phyloP scores from a whole-genome alignment of 2,113 vertebrate species.

The Dolichallabes microphthalmus region DNA sequence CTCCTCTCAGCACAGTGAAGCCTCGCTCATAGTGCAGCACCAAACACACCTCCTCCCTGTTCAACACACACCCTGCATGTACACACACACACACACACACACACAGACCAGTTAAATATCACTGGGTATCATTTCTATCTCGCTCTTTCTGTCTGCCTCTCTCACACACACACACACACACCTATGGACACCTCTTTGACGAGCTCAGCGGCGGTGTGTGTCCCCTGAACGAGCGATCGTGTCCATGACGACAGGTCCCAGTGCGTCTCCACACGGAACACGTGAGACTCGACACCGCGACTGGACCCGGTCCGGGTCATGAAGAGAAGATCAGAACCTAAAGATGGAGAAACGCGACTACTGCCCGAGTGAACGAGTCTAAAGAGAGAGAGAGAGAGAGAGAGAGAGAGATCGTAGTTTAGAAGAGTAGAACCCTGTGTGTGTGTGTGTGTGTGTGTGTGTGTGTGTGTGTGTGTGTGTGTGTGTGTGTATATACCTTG shows the following conservation, averaged over 20 bases:
- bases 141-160: neutral
- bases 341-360: constrained; percentile 77
- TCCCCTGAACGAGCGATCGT: constrained; percentile 87
- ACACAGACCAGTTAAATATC: neutral
- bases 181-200: constrained; percentile 88
- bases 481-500: constrained; percentile 73
- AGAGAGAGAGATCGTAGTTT: neutral
- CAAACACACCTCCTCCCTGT: constrained; percentile 84
- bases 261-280: constrained; percentile 93
- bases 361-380: constrained; percentile 91
- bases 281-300: constrained; percentile 88
- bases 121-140: neutral
- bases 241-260: constrained; percentile 94
- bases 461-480: constrained; percentile 49
- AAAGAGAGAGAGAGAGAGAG: constrained; percentile 28
- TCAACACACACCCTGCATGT: constrained; percentile 81
- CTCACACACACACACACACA: constrained; percentile 53
- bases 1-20: constrained; percentile 80
- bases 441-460: neutral
- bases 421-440: neutral
- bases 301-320: constrained; percentile 88
- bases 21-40: constrained; percentile 91
- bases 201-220: constrained; percentile 84
- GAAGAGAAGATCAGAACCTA: constrained; percentile 86
- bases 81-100: constrained; percentile 19